Conservation (phyloP, 1,140 invertebrate genomes). For the Tachypleus tridentatus region DNA sequence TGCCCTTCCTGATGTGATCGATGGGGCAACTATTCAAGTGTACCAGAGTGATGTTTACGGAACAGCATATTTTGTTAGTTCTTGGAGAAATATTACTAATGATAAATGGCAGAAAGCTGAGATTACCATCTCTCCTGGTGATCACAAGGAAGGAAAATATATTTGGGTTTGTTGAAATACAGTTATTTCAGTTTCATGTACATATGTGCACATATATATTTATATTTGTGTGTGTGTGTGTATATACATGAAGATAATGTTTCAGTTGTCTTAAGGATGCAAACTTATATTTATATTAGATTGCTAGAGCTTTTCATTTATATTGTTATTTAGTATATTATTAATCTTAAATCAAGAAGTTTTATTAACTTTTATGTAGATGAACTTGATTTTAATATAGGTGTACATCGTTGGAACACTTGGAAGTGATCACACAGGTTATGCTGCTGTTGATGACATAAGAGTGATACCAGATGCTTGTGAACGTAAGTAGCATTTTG, state of each 20-base stretch:
- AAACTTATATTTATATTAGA: no score
- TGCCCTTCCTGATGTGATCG: slow-evolving; percentile 1
- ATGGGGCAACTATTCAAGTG: slow-evolving; percentile 5
- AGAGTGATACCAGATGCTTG: slow-evolving; percentile 5
- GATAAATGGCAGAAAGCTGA: slow-evolving; percentile 8
- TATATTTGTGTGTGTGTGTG: not conserved
- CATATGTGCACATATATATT: not conserved
- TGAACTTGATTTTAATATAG: not conserved
- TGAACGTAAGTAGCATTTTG: slow-evolving; percentile 7
- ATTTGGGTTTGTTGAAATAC: not conserved
- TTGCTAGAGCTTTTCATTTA: not conserved
- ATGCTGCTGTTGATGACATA: slow-evolving; percentile 17
- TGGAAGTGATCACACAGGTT: slow-evolving; percentile 9
- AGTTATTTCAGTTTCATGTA: not conserved
- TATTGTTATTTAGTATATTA: not conserved
- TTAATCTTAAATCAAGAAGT: no score
- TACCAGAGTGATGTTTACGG: slow-evolving; percentile 8
- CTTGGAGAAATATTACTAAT: slow-evolving; percentile 8
- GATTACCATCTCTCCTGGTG: slow-evolving; percentile 6
- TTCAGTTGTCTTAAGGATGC: no score
- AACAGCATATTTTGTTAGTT: slow-evolving; percentile 3
- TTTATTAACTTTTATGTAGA: no score
- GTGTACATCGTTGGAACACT: slow-evolving; percentile 9
- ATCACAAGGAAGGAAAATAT: slow-evolving; percentile 1
- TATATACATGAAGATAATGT: not conserved